Evolutionary conservation across 2,888 invertebrate genomes (phyloP), one percentile per base, ranked within the genome.

Genomic region (Clepsis dumicolana): DNA sequence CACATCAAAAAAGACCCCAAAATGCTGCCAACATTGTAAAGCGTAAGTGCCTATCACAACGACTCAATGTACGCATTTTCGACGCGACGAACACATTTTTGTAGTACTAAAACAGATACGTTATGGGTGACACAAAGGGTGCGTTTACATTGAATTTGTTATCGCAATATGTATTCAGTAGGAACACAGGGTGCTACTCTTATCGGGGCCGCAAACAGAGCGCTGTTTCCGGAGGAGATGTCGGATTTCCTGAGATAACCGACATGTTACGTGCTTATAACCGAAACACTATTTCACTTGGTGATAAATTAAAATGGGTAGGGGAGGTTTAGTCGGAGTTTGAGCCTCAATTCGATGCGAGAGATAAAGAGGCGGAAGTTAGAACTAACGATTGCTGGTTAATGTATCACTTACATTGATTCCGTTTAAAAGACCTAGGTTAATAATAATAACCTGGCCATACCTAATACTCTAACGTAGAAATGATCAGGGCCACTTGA

Each of bases 211-310:
- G 73, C 76, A 76, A 76, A 79, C 79, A 77, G 73, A 73, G 73
- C 35, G 74, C 70, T 69, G 77, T 75, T 76, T 81, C 83, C 82
- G 76, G 64, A 73, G 80, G 80, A 79, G 75, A 81, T 78, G 79
- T 77, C 76, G 81, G 82, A 77, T 80, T 77, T 82, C 81, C 83
- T 74, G 77, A 80, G 83, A 83, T 83, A 83, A 79, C 74, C 77
- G 75, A 63, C 69, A 65, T 72, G 64, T 70, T 68, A 74, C 65
- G 50, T 35, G 56, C 21, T 59, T 74, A 74, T 71, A 71, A 67
- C 73, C 73, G 74, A 50, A 53, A 70, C 54, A 65, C 62, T 62
- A 65, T 65, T 70, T 57, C 48, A 63, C 62, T 44, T 25, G 18
- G 38, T 24, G 7, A 62, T 62, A 62, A 24, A 50, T 62, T 62